Evolutionary conservation across 2,797 vertebrate genomes (phyloP), one percentile per base, ranked within the genome.

Genomic region (Pseudochaenichthys georgianus): DNA sequence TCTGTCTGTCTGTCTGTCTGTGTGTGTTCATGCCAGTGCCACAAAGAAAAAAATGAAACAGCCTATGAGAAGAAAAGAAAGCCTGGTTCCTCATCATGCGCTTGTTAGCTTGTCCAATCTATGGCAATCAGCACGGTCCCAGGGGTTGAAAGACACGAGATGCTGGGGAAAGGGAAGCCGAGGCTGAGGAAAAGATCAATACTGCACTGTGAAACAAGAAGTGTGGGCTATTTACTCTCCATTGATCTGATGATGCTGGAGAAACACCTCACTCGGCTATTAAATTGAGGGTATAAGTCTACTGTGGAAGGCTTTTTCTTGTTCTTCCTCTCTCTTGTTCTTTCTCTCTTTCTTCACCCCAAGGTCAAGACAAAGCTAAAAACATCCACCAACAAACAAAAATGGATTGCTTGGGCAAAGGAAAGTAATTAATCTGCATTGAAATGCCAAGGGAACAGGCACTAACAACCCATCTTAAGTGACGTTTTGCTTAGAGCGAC

Each of bases 51-150:
- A 92, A 94, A 92, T 82, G 93, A 94, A 94, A 94, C 86, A 94
- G 93, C 92, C 91, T 89, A 92, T 90, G 89, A 93, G 92, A 88
- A 92, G 90, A 93, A 94, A 94, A 93, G 95, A 95, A 96, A 96
- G 92, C 93, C 92, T 60, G 90, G 94, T 95, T 97, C 95, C 97
- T 98, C 96, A 97, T 97, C 97, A 97, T 97, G 96, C 87, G 95
- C 96, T 99, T 97, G 97, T 99, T 99, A 99, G 97, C 96, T 97
- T 99, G 97, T 99, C 97, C 97, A 98, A 98, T 98, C 97, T 99
- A 96, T 97, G 96, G 96, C 98, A 98, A 99, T 99, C 97, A 98
- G 96, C 96, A 94, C 92, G 86, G 96, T 98, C 98, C 97, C 98
- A 95, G 93, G 97, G 97, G 97, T 96, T 97, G 96, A 97, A 96